Evolutionary conservation across 2,797 vertebrate species (phyloP).

Genomic region (Threskiornis aethiopicus): DNA sequence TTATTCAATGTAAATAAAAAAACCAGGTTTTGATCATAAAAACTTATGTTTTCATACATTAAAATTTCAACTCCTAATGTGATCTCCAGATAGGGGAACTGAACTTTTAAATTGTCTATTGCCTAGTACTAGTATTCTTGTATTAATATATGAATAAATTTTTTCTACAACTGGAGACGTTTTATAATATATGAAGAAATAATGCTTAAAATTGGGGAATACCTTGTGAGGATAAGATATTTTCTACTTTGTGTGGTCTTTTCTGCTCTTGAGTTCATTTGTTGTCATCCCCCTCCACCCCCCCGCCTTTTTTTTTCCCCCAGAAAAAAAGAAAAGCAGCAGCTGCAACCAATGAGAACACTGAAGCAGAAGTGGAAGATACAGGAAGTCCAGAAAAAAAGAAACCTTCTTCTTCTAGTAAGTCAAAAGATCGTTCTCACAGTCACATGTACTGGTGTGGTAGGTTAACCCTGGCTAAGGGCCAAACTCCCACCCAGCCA

Average conservation of each 20-base stretch:
- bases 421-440: slow-evolving; percentile 26
- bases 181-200: background rate
- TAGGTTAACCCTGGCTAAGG: background rate
- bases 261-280: background rate
- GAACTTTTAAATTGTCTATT: background rate
- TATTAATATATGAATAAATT: background rate
- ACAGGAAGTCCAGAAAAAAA: slow-evolving; percentile 34
- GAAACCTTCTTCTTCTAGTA: slow-evolving; percentile 49
- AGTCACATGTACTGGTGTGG: background rate
- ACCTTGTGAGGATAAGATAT: background rate
- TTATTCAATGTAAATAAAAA: background rate
- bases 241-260: background rate
- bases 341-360: slow-evolving; percentile 16
- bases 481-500: background rate
- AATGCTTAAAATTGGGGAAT: background rate
- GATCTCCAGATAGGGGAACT: background rate
- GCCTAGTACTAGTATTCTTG: background rate
- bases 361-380: slow-evolving; percentile 30
- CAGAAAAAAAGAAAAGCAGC: slow-evolving; percentile 64
- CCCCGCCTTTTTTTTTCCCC: too few species aligned
- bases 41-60: background rate
- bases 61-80: background rate
- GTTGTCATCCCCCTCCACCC: too few species aligned
- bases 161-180: background rate
- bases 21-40: background rate